Evolutionary conservation across 2,113 vertebrate species (phyloP), one percentile per base, ranked within the genome.

Genomic region (Archocentrus centrarchus): DNA sequence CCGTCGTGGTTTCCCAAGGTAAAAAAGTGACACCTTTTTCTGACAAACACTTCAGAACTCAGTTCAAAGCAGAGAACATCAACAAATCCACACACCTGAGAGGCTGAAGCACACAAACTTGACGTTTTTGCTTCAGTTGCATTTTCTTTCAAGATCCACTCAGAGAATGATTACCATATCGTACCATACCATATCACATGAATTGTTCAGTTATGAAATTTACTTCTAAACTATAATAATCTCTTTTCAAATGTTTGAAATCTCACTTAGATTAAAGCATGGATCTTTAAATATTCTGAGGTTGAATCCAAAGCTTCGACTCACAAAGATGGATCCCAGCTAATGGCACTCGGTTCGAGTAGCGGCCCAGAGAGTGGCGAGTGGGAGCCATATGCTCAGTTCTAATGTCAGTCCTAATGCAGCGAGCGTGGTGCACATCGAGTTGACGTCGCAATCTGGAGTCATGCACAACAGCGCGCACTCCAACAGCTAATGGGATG

Each of bases 381-480:
- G 59, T 10, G 2, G n/a, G 82, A 86, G 81, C 83, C 83, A 77
- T 79, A 87, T 84, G 89, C 47, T 87, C 24, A 7, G 81, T 17
- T 59, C 68, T 79, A 75, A 83, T 66, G 66, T 87, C 24, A 8
- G 81, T 17, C 59, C 68, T 79, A 75, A 83, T 66, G 66, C 60
- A 27, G 84, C 84, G 77, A 81, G 82, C 39, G 18, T 50, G 58
- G 50, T 41, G 83, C 60, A 64, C 77, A 55, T 41, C 6, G 17
- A 41, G 66, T 80, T 91, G 91, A 90, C 88, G 61, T 57, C 13
- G 76, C 85, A 92, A 88, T 92, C 89, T 88, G 85, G 79, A 77
- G 83, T 55, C 14, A 13, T 8, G 80, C 85, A 35, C 55, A 32
- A 62, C 75, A 4, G 44, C 0, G 4, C 6, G 8, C 68, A 78